phyloP scores from a whole-genome alignment of 1,140 invertebrate species.

The Pectinophora gossypiella region DNA sequence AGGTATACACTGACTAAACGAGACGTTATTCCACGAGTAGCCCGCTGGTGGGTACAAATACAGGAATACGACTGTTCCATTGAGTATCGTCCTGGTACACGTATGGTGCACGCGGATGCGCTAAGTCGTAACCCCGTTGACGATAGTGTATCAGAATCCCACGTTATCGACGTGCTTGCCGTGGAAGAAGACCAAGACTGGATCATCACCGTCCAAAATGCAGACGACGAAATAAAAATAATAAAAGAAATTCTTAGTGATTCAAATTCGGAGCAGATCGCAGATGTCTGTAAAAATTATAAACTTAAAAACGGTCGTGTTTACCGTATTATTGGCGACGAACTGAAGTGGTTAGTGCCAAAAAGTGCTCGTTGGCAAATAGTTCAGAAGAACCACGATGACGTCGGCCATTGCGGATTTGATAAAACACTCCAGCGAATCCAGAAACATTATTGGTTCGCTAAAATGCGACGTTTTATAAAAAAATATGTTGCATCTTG shows the following conservation, averaged over 20 bases:
- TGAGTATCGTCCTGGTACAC: constrained; percentile 29
- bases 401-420: constrained; percentile 2
- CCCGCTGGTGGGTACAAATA: constrained; percentile 8
- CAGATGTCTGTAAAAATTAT: neutral
- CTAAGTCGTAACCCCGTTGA: neutral
- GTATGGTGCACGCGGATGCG: constrained; percentile 23
- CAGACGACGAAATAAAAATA: neutral
- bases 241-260: constrained; percentile 1
- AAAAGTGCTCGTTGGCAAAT: neutral
- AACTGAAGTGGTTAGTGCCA: neutral
- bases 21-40: neutral
- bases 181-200: constrained; percentile 18
- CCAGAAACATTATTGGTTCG: neutral
- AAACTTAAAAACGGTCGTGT: neutral
- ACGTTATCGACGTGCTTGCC: neutral
- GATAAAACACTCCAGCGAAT: neutral
- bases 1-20: neutral
- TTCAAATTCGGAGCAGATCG: neutral
- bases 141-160: neutral
- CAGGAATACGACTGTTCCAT: constrained; percentile 37
- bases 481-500: constrained; percentile 4
- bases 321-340: neutral
- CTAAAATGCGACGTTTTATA: constrained; percentile 1
- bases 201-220: constrained; percentile 13
- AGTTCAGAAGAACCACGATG: neutral